Base-by-base conservation (phyloP, 2,888 invertebrate species). In the Gymnosoma rotundatum region DNA sequence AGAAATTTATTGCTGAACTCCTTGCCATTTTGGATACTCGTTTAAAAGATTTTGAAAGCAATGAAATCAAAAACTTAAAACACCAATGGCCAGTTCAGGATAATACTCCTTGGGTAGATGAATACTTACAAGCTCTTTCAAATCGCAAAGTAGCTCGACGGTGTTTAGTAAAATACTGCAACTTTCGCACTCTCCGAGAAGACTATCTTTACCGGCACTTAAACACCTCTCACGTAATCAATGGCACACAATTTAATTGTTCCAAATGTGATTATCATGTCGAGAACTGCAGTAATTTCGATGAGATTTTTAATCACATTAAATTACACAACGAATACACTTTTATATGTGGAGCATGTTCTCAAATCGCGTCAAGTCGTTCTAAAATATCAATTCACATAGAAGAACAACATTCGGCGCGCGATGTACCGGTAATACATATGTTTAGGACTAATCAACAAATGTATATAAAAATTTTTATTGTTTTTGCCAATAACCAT, bases 341-440 rank as follows among this genome's bases (percentile, higher is more conserved):
- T 6, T 83, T 83, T 20, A 75, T 87, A n/a, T 88, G 87, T 36
- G 56, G 64, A 61, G 86, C 86, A n/a, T 82, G 86, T 58, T 67
- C 72, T 5, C 58, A 38, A 25, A 58, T 60, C 18, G 73, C 83
- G 12, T 74, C 78, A 60, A 76, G 74, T 58, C 82, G 85, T 12
- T 48, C 60, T 1, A 76, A 80, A 60, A 12, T 87, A 20, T 36
- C 67, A 0, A 12, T 7, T 1, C 87, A 87, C n/a, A 76, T 87
- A 54, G n/a, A 10, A 4, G 18, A 60, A 0, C 66, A 83, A 12
- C 87, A 87, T 73, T 64, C 81, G n/a, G 76, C 63, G 2, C 86
- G 87, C 3, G 87, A 87, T 69, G 87, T 86, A 12, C 86, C 86
- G 0, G 61, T 87, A 32, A 18, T 87, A 9, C 78, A 73, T 7